Conservation (phyloP, 2,888 invertebrate genomes). For the Salpingus planirostris region DNA sequence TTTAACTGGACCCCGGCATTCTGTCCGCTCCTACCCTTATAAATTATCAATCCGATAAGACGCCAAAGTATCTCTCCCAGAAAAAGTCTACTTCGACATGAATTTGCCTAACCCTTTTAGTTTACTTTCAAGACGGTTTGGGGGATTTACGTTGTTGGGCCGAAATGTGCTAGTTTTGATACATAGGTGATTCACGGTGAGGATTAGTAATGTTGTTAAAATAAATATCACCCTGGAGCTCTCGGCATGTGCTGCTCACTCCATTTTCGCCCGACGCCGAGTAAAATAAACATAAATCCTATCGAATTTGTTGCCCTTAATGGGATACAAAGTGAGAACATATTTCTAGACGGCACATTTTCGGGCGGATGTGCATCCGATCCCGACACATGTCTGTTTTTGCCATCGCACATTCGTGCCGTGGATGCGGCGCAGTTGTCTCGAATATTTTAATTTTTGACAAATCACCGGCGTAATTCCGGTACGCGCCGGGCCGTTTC, state of each 20-base stretch:
- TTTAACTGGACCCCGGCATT: too few relatives aligned
- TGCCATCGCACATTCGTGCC: constrained; percentile 5
- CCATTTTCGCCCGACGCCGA: neutral
- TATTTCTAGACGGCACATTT: constrained; percentile 31
- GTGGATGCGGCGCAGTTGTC: too few relatives aligned
- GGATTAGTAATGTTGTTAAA: neutral
- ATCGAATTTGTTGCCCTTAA: constrained; percentile 35
- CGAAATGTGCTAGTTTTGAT: too few relatives aligned
- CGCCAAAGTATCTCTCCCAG: too few relatives aligned
- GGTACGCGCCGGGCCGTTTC: too few relatives aligned
- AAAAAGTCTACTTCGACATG: too few relatives aligned
- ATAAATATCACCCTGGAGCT: neutral
- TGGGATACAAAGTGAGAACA: constrained; percentile 40
- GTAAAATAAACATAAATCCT: constrained; percentile 32
- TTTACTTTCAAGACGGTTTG: too few relatives aligned
- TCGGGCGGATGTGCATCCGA: constrained; percentile 32
- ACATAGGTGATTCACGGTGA: too few relatives aligned
- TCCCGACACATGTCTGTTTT: constrained; percentile 24
- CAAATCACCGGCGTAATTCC: constrained; percentile 23
- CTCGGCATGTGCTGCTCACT: neutral
- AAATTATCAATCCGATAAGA: too few relatives aligned
- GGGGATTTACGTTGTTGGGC: too few relatives aligned
- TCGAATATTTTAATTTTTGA: constrained; percentile 34
- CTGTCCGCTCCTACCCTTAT: too few relatives aligned
- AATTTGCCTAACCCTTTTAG: too few relatives aligned